phyloP scores from a whole-genome alignment of 2,113 vertebrate species.

The Petaurus breviceps region DNA sequence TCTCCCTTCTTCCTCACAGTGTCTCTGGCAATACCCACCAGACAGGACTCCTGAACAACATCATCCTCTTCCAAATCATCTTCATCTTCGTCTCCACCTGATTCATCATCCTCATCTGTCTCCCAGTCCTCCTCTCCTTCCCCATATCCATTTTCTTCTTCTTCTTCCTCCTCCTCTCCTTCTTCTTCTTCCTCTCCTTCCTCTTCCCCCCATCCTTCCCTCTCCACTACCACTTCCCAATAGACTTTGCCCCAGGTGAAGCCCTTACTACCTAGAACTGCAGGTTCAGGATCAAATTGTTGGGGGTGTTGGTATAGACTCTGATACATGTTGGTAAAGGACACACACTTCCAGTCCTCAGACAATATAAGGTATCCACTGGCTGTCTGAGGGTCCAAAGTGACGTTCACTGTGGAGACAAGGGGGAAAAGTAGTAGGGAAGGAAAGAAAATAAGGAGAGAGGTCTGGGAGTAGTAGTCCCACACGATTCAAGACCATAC shows the following conservation, averaged over 20 bases:
- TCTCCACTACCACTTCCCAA: constrained; percentile 90
- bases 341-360: constrained; percentile 86
- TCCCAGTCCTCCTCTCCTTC: constrained; percentile 55
- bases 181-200: constrained; percentile 64
- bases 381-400: constrained; percentile 86
- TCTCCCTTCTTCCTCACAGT: constrained; percentile 84
- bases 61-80: constrained; percentile 84
- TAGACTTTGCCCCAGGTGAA: constrained; percentile 85
- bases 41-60: constrained; percentile 86
- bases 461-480: not conserved
- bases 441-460: not conserved
- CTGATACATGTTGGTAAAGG: constrained; percentile 82
- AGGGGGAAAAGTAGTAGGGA: not conserved
- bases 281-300: constrained; percentile 85
- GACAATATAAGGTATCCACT: constrained; percentile 85
- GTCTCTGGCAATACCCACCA: constrained; percentile 85
- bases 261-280: constrained; percentile 86
- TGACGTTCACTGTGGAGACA: constrained; percentile 77
- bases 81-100: constrained; percentile 51
- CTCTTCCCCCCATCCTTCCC: constrained; percentile 68
- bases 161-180: constrained; percentile 65
- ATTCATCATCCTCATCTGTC: constrained; percentile 72
- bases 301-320: constrained; percentile 80
- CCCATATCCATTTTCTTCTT: constrained; percentile 51
- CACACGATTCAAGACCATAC: not conserved